phyloP scores from a whole-genome alignment of 2,113 vertebrate genomes.

The Anhinga rufa region DNA sequence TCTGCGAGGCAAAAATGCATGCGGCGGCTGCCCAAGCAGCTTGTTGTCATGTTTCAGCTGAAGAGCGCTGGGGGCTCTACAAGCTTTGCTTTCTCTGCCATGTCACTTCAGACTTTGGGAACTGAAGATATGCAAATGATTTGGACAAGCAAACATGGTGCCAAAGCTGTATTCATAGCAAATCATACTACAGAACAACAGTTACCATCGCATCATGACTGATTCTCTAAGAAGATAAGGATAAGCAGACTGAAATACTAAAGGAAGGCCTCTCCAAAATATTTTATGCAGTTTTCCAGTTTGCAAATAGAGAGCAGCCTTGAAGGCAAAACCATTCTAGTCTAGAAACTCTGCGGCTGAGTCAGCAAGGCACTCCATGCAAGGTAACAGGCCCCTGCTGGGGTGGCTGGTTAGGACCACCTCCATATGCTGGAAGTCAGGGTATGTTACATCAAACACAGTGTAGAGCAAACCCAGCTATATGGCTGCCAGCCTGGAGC shows the following conservation, averaged over 20 bases:
- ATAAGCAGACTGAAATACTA: not conserved
- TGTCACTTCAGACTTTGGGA: not conserved
- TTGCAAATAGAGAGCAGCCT: not conserved
- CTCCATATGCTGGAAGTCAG: not conserved
- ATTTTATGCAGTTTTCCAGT: not conserved
- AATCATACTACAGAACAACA: not conserved
- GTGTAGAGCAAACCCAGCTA: not conserved
- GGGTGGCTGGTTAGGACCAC: not conserved
- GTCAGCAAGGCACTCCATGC: not conserved
- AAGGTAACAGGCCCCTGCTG: not conserved
- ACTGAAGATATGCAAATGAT: not conserved
- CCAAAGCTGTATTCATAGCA: not conserved
- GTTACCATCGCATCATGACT: not conserved
- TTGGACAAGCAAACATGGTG: conserved; percentile 25
- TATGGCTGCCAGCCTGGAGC: not conserved
- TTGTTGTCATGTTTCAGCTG: not conserved
- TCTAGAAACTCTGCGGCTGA: not conserved
- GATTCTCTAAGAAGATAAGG: not conserved
- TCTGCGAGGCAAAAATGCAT: not conserved
- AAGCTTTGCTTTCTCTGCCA: not conserved
- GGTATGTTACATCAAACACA: not conserved
- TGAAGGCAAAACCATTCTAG: not conserved
- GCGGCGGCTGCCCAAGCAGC: not conserved
- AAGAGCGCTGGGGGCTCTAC: not conserved
- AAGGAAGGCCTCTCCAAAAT: not conserved